Conservation (phyloP, 1,140 invertebrate species). For the Drosophila tristis region DNA sequence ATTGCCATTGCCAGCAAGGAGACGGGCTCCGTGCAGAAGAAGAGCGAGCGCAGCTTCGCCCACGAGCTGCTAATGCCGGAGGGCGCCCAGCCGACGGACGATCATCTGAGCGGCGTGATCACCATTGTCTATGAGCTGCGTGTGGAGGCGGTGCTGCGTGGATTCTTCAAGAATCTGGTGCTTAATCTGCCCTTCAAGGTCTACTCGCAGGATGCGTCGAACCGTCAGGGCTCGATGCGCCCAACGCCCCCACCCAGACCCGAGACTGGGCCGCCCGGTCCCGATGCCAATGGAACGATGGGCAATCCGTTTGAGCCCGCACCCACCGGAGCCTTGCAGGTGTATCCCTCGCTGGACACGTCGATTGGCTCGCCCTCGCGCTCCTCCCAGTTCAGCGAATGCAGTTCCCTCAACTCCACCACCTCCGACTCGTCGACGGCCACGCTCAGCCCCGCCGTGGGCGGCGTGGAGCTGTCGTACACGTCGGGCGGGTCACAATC, state of each 20-base stretch:
- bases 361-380: slow-evolving; percentile 81
- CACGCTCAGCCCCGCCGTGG: slow-evolving; percentile 73
- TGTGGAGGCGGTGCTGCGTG: slow-evolving; percentile 77
- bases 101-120: slow-evolving; percentile 71
- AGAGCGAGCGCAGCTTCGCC: slow-evolving; percentile 79
- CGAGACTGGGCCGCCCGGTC: slow-evolving; percentile 60
- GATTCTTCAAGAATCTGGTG: slow-evolving; percentile 81
- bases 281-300: slow-evolving; percentile 31
- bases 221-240: slow-evolving; percentile 34
- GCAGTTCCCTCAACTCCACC: slow-evolving; percentile 75
- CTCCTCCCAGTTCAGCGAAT: slow-evolving; percentile 76
- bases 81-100: slow-evolving; percentile 69
- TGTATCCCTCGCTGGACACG: slow-evolving; percentile 71
- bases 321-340: slow-evolving; percentile 12
- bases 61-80: slow-evolving; percentile 77
- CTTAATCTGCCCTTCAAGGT: slow-evolving; percentile 77
- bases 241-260: slow-evolving; percentile 63
- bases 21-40: slow-evolving; percentile 79
- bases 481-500: slow-evolving; percentile 69
- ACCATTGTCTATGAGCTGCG: slow-evolving; percentile 77
- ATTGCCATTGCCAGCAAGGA: slow-evolving; percentile 73
- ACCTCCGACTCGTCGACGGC: slow-evolving; percentile 75
- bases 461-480: slow-evolving; percentile 63
- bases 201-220: slow-evolving; percentile 64
- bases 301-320: slow-evolving; percentile 71